Percentiles rank a stretch among this genome's conserved stretches.
phyloP scores from a whole-genome alignment of 1,140 invertebrate genomes.

The Drosophila tristis region DNA sequence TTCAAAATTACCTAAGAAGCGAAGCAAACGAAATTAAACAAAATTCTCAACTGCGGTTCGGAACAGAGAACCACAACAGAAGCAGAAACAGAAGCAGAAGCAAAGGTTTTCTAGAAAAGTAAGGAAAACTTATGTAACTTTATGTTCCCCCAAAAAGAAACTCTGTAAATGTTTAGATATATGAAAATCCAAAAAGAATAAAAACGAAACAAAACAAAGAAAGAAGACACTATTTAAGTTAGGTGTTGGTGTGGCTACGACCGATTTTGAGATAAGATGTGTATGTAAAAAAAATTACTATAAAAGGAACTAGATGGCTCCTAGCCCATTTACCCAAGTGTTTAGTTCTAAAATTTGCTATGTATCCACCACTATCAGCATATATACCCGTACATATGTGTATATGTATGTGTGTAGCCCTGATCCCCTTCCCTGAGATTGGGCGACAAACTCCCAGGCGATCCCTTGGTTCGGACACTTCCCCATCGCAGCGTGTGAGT shows the following conservation, averaged over 20 bases:
- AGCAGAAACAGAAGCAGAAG: slow-evolving; percentile 52
- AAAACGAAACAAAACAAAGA: slow-evolving; percentile 29
- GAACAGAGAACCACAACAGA: slow-evolving; percentile 24
- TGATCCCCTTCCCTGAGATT: slow-evolving; percentile 22
- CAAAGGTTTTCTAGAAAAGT: slow-evolving; percentile 55
- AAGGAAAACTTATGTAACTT: slow-evolving; percentile 32
- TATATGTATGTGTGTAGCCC: slow-evolving; percentile 34
- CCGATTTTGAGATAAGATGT: slow-evolving; percentile 56
- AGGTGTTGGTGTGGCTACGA: slow-evolving; percentile 64
- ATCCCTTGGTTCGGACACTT: background rate
- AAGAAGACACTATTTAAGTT: slow-evolving; percentile 62
- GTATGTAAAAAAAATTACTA: slow-evolving; percentile 69
- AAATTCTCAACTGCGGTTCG: slow-evolving; percentile 63
- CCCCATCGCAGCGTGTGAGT: background rate
- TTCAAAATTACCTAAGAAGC: slow-evolving; percentile 61
- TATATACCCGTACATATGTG: slow-evolving; percentile 19
- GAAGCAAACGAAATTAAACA: slow-evolving; percentile 52
- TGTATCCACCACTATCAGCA: slow-evolving; percentile 31
- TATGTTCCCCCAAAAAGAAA: slow-evolving; percentile 49
- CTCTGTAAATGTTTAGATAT: slow-evolving; percentile 81
- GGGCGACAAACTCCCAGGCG: background rate
- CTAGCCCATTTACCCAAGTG: slow-evolving; percentile 38
- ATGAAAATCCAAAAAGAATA: slow-evolving; percentile 43
- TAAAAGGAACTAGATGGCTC: slow-evolving; percentile 52
- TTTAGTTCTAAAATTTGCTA: slow-evolving; percentile 56